Base-by-base conservation (phyloP, 2,888 invertebrate genomes). In the Isoperla grammatica region DNA sequence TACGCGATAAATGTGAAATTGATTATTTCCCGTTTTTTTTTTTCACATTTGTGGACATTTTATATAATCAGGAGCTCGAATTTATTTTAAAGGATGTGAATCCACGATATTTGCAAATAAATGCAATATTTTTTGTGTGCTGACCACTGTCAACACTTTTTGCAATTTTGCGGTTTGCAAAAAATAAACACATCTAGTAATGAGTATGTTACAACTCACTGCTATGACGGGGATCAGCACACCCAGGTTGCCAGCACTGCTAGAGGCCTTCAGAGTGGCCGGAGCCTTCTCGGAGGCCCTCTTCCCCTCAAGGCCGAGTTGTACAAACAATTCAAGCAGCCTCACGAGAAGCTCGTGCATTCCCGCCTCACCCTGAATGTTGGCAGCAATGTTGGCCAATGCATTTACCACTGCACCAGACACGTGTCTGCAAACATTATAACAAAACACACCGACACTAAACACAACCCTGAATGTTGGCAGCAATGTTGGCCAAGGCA, bases 141-240 rank as follows among this genome's bases (percentile, higher is more conserved):
- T n/a, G n/a, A n/a, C n/a, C n/a, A n/a, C n/a, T n/a, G n/a, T n/a
- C n/a, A n/a, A n/a, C n/a, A n/a, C n/a, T n/a, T n/a, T n/a, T n/a
- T n/a, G n/a, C n/a, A 39, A 39, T 19, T 23, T 37, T 3, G 37
- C 9, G 11, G n/a, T 2, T 35, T 22, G 2, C 11, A 23, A 40
- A n/a, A 59, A 19, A 3, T 29, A 11, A 37, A 13, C 12, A 20
- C 23, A 20, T 5, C 15, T 19, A 67, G 5, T 4, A 6, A 29
- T 4, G 8, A 29, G 4, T 29, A 8, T 29, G 29, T 29, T 29
- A 29, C 29, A 29, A 6, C 29, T 29, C 65, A 91, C 90, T 43
- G 98, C 96, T 68, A 99, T 96, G 6, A 99, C 97, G 0, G 99
- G 99, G 73, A 99, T 96, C 1, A 99, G 78, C 62, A 98, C 94